These are phyloP conservation scores for Trematocara variabile DNA, from an alignment of 2,113 vertebrate genomes.

Conservation along the genomic window DNA sequence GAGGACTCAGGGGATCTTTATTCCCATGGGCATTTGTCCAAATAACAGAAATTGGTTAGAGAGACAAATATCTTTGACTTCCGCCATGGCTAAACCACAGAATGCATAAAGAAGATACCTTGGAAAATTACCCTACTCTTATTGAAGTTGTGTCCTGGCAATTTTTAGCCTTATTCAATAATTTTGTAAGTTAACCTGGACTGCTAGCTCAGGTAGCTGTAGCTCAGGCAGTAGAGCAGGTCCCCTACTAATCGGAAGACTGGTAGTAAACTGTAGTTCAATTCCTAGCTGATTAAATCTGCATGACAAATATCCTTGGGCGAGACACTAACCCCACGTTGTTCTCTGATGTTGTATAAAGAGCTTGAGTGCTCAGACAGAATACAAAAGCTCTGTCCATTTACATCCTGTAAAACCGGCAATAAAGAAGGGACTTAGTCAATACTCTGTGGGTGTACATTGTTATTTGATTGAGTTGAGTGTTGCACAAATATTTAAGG, in stretches of 20 bases:
- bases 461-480: background rate
- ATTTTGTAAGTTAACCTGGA: background rate
- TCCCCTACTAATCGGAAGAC: background rate
- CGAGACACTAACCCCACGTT: accelerated
- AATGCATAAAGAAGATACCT: background rate
- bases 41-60: background rate
- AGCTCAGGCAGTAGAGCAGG: background rate
- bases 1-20: background rate
- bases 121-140: background rate
- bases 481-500: background rate
- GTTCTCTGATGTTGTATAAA: background rate
- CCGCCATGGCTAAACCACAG: background rate
- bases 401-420: background rate
- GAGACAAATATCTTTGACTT: background rate
- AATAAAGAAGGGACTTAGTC: background rate
- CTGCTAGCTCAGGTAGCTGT: background rate
- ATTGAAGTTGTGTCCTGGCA: background rate
- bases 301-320: background rate
- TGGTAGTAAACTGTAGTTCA: background rate
- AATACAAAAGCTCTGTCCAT: background rate
- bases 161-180: background rate
- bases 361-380: background rate
- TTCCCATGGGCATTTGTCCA: background rate
- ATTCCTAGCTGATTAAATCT: background rate
- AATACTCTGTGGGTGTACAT: background rate